phyloP scores from a whole-genome alignment of 2,113 vertebrate species.

The Melospiza melodia region DNA sequence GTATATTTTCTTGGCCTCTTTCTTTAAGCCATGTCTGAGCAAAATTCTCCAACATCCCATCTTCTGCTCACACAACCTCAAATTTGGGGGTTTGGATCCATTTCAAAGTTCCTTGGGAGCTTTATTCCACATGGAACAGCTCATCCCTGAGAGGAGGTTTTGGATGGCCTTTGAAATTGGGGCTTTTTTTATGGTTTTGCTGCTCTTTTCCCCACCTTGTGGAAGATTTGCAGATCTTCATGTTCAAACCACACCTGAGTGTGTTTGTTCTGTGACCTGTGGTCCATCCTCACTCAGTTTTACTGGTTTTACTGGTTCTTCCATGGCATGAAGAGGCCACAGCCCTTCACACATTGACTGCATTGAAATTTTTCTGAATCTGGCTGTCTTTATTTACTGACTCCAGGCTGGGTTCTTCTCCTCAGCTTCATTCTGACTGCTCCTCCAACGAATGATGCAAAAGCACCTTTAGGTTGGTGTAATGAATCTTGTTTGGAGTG shows the following conservation, averaged over 20 bases:
- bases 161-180: fast-evolving
- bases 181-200: not conserved
- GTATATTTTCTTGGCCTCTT: too few species aligned
- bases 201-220: not conserved
- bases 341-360: not conserved
- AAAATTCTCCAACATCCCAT: not conserved
- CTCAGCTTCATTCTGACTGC: not conserved
- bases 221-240: not conserved
- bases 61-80: not conserved
- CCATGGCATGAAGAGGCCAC: not conserved
- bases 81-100: not conserved
- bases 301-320: not conserved
- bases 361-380: not conserved
- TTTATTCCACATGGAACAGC: not conserved
- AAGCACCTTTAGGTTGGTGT: not conserved
- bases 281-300: not conserved
- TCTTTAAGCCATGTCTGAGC: too few species aligned
- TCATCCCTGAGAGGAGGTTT: not conserved
- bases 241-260: not conserved
- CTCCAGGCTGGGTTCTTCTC: not conserved
- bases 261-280: not conserved
- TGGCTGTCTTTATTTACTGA: not conserved
- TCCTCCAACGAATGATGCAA: not conserved
- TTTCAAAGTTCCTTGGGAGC: fast-evolving
- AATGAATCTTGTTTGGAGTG: not conserved